Percentiles rank a stretch among this genome's conserved stretches.
Conservation (phyloP, 2,888 invertebrate genomes). For the Papilio demoleus region DNA sequence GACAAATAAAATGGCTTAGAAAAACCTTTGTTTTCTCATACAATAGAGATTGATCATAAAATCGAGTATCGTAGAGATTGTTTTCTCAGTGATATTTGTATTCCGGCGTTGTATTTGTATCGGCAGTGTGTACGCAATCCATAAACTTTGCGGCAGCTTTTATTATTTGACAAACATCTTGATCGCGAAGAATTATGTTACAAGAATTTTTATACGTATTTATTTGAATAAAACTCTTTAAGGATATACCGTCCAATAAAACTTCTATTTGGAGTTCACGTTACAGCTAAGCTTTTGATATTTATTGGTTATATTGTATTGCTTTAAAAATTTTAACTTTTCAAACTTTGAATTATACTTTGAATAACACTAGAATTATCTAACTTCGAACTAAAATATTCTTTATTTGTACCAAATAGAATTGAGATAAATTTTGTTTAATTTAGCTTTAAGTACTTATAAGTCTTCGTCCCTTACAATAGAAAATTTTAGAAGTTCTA, state of each 20-base stretch:
- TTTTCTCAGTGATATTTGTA: slow-evolving; percentile 31
- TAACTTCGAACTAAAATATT: no score
- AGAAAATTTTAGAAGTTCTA: not conserved
- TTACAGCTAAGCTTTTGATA: no score
- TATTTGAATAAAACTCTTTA: not conserved
- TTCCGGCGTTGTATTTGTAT: slow-evolving; percentile 27
- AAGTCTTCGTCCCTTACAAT: not conserved
- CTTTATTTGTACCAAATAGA: no score
- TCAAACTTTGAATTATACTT: not conserved
- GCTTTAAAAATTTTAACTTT: no score
- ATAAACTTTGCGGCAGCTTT: slow-evolving; percentile 27
- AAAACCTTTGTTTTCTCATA: slow-evolving; percentile 19
- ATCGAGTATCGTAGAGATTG: slow-evolving; percentile 11
- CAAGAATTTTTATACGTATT: not conserved
- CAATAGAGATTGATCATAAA: slow-evolving; percentile 21
- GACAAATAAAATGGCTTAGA: not conserved
- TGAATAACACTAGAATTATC: no score
- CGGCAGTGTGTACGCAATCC: slow-evolving; percentile 18
- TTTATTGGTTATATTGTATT: not conserved
- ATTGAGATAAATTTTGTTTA: no score
- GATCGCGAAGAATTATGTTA: not conserved
- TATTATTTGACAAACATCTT: slow-evolving; percentile 29
- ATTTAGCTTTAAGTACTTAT: not conserved
- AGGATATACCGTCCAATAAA: no score
- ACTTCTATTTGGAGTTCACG: no score